Base-by-base conservation (phyloP, 2,113 vertebrate genomes). In the Entomyzon cyanotis region DNA sequence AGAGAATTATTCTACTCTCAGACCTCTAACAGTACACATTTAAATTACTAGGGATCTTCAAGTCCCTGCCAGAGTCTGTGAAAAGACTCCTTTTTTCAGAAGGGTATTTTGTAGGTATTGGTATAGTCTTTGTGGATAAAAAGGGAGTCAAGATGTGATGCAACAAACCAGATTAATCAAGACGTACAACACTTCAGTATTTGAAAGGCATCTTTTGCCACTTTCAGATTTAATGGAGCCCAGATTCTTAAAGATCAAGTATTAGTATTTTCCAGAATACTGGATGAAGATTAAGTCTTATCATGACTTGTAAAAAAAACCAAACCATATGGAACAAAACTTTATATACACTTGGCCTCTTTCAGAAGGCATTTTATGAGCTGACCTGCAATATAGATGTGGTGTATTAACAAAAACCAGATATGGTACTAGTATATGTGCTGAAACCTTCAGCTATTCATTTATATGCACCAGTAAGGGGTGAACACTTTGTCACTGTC, bases 301-400 rank as follows among this genome's bases (percentile, higher is more conserved):
- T 16, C 7, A 30, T 79, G 39, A 44, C 63, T 50, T 87, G 7
- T 35, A 69, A 77, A 87, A 30, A 79, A 33, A 42, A 5, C 41
- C 13, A 27, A 22, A 3, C 1, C 2, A 3, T 24, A 15, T 12
- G 13, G 35, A 3, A 58, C 35, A 55, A 25, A 47, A 14, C 4
- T 63, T 63, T 42, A 55, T 21, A n/a, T 19, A 25, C 11, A 15
- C 4, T 10, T 31, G 22, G 4, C 8, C 15, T 83, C 42, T 77
- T 87, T 59, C 19, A 39, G 25, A 84, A 46, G 42, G 5, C 3
- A 27, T 63, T 74, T 88, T 35, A 35, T 0, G 2, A 65, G 14
- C 7, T 85, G 27, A 64, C 49, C 39, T 70, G 33, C 46, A 60
- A 53, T 44, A 21, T 20, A 27, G 17, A 10, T 64, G 25, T 21